Base-by-base conservation (phyloP, 2,888 invertebrate genomes). In the Oscheius sp. region DNA sequence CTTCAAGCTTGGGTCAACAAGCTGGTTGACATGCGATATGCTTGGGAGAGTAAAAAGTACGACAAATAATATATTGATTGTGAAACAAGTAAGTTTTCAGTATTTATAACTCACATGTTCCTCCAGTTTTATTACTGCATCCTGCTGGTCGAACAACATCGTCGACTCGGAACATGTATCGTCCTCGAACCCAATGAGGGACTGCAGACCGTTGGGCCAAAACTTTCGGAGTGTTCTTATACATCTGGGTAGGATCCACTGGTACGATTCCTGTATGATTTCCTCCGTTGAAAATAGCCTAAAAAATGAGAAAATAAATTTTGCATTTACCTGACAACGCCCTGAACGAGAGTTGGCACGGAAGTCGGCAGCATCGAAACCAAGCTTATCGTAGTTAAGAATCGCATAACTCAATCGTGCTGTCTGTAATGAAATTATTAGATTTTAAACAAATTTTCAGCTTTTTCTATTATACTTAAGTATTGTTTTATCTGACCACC, bases 91-190 rank as follows among this genome's bases (percentile, higher is more conserved):
- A n/a, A n/a, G n/a, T n/a, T n/a, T n/a, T n/a, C n/a, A n/a, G n/a
- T n/a, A n/a, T n/a, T n/a, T n/a, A 8, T 17, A 3, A 24, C 80
- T 71, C 45, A 84, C 84, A 85, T 17, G 86, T 86, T 67, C 86
- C 86, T 36, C 83, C 84, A 41, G 85, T 85, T 65, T 86, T 84
- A 74, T 86, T 86, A 2, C 80, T 87, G 87, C 95, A 96, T 45
- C 93, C 93, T 54, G 94, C 96, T 85, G 93, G 90, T 86, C 95
- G 90, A 85, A 96, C 94, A 85, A 92, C 92, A 86, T 96, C 96
- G 83, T 96, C 95, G 70, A 96, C 92, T 75, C 95, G 91, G 89
- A 96, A 96, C 85, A 95, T 92, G 84, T 95, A 96, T 76, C 95
- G 90, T 64, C 95, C 95, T 24, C 84, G 62, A 9, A 82, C 84